Evolutionary conservation across 2,888 invertebrate genomes (phyloP).

Genomic region (Agrochola lota): DNA sequence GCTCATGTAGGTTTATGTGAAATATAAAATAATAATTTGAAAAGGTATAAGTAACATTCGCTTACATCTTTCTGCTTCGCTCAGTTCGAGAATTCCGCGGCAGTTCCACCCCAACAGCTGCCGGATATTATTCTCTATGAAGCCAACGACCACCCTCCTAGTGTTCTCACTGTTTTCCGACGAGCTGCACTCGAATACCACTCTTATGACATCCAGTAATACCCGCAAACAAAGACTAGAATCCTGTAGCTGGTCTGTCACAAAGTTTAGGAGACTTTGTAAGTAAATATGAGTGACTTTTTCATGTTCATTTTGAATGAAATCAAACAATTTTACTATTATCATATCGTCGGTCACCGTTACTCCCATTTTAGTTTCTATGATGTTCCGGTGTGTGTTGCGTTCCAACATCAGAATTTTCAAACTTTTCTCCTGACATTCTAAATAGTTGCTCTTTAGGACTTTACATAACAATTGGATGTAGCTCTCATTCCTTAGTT

Average conservation of each 20-base stretch:
- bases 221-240: conserved; percentile 37
- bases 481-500: conserved; percentile 66
- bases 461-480: conserved; percentile 70
- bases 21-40: too few species aligned
- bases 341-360: conserved; percentile 64
- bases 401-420: conserved; percentile 76
- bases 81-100: conserved; percentile 40
- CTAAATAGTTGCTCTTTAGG: conserved; percentile 74
- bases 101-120: conserved; percentile 64
- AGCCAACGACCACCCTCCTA: conserved; percentile 74
- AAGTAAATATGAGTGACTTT: conserved; percentile 81
- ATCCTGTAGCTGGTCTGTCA: conserved; percentile 66
- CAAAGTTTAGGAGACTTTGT: conserved; percentile 74
- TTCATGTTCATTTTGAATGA: conserved; percentile 77
- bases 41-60: conserved; percentile 29
- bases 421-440: conserved; percentile 81
- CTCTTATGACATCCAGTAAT: conserved; percentile 73
- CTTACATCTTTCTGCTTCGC: conserved; percentile 76
- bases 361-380: conserved; percentile 62
- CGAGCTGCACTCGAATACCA: conserved; percentile 75
- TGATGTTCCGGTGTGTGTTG: conserved; percentile 73
- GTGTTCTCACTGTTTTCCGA: conserved; percentile 76
- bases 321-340: conserved; percentile 72
- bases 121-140: conserved; percentile 73
- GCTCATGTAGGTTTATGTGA: too few species aligned